phyloP scores from a whole-genome alignment of 1,140 invertebrate genomes.

The Hermetia illucens region DNA sequence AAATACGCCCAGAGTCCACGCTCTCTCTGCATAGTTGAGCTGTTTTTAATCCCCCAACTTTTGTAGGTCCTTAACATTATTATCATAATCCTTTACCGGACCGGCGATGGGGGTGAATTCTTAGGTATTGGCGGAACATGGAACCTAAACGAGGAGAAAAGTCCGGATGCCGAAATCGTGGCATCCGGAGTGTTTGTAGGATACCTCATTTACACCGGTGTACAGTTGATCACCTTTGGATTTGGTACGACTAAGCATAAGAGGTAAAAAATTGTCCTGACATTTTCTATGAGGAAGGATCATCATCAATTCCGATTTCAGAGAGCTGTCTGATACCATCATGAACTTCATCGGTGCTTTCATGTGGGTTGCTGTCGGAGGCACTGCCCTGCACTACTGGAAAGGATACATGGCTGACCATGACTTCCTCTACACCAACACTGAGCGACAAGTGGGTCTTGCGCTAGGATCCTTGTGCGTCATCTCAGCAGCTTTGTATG shows the following conservation, averaged over 20 bases:
- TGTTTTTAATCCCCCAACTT: too few relatives aligned
- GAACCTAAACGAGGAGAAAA: constrained; percentile 79
- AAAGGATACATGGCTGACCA: constrained; percentile 62
- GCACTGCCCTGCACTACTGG: constrained; percentile 75
- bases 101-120: constrained; percentile 65
- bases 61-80: constrained; percentile 65
- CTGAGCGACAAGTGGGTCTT: constrained; percentile 60
- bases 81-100: constrained; percentile 63
- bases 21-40: too few relatives aligned
- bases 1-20: background rate
- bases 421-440: constrained; percentile 47
- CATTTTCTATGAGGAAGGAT: background rate
- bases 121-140: constrained; percentile 72
- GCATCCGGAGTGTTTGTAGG: constrained; percentile 73
- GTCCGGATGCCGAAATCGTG: constrained; percentile 68
- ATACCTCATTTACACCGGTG: constrained; percentile 64
- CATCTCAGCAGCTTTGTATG: constrained; percentile 57
- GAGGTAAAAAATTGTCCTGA: constrained; percentile 32
- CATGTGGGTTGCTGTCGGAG: constrained; percentile 68
- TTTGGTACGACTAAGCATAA: constrained; percentile 64
- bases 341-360: constrained; percentile 76
- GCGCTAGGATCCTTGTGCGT: constrained; percentile 64
- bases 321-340: constrained; percentile 54
- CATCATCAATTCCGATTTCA: constrained; percentile 27
- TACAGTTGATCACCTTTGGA: constrained; percentile 51